A percentile compares a stretch with the other conserved stretches of the same genome.
Conservation (phyloP, 2,888 invertebrate species). For the Chrysopilus asiliformis region DNA sequence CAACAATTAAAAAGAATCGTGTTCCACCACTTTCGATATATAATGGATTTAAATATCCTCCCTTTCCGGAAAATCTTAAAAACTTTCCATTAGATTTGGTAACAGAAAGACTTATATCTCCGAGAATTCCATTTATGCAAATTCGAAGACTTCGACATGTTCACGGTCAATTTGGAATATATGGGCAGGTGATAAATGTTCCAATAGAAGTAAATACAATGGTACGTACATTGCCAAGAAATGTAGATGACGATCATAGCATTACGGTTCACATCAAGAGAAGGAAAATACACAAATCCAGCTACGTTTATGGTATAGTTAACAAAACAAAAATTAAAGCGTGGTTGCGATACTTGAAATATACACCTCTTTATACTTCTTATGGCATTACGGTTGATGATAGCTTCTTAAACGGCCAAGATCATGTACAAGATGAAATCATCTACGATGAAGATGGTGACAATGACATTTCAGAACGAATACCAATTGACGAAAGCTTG, state of each 20-base stretch:
- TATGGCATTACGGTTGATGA: slow-evolving; percentile 6
- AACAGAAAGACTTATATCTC: slow-evolving; percentile 16
- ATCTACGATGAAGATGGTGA: slow-evolving; percentile 4
- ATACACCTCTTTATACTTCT: slow-evolving; percentile 2
- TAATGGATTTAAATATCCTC: slow-evolving; percentile 8
- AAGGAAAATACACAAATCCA: slow-evolving; percentile 17
- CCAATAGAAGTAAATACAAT: slow-evolving; percentile 19
- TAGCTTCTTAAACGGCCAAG: neutral
- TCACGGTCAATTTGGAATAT: slow-evolving; percentile 19
- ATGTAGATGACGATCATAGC: slow-evolving; percentile 20
- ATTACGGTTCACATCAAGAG: slow-evolving; percentile 21
- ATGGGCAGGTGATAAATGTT: slow-evolving; percentile 22
- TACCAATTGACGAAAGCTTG: slow-evolving; percentile 16
- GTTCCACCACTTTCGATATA: slow-evolving; percentile 2
- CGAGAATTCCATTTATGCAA: slow-evolving; percentile 18
- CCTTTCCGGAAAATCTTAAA: slow-evolving; percentile 13
- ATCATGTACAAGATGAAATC: slow-evolving; percentile 1
- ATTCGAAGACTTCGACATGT: slow-evolving; percentile 19
- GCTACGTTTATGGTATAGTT: slow-evolving; percentile 7
- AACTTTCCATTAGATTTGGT: slow-evolving; percentile 14
- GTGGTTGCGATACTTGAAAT: neutral
- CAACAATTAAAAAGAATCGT: slow-evolving; percentile 1
- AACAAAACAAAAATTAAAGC: neutral
- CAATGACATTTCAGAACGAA: no score
- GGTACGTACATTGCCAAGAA: slow-evolving; percentile 16